phyloP scores from a whole-genome alignment of 2,113 vertebrate species.

The Zosterops pallidus region DNA sequence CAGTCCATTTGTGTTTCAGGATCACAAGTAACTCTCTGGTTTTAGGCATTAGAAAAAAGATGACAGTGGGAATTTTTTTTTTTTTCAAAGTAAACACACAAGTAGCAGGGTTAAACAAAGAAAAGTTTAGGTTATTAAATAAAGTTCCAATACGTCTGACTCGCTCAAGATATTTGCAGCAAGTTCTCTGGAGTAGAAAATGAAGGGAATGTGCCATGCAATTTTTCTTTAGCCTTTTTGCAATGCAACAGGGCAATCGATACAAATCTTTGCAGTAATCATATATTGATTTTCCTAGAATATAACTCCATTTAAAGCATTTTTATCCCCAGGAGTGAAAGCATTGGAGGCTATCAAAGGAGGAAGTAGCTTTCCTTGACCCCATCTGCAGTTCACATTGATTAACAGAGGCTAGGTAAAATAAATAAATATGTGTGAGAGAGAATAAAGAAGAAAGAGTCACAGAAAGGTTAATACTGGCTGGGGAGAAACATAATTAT shows the following conservation, averaged over 20 bases:
- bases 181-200: constrained; percentile 61
- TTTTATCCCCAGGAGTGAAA: constrained; percentile 85
- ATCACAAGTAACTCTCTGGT: background rate
- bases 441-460: constrained; percentile 71
- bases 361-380: constrained; percentile 88
- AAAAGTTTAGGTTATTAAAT: constrained; percentile 67
- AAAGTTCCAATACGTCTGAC: constrained; percentile 58
- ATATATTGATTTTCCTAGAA: constrained; percentile 94
- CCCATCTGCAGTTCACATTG: constrained; percentile 92
- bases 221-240: constrained; percentile 83
- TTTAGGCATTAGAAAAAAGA: background rate
- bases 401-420: constrained; percentile 87
- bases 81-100: background rate
- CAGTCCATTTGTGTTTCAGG: background rate
- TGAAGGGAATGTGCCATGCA: constrained; percentile 61
- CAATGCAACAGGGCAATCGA: constrained; percentile 85
- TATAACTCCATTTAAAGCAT: constrained; percentile 94
- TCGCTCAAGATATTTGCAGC: constrained; percentile 55
- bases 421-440: constrained; percentile 67
- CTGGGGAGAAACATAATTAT: constrained; percentile 83
- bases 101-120: constrained; percentile 46
- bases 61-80: background rate
- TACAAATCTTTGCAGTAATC: constrained; percentile 93
- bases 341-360: constrained; percentile 84
- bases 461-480: constrained; percentile 86